Base-by-base conservation (phyloP, 2,113 vertebrate species). In the Gadus chalcogrammus region DNA sequence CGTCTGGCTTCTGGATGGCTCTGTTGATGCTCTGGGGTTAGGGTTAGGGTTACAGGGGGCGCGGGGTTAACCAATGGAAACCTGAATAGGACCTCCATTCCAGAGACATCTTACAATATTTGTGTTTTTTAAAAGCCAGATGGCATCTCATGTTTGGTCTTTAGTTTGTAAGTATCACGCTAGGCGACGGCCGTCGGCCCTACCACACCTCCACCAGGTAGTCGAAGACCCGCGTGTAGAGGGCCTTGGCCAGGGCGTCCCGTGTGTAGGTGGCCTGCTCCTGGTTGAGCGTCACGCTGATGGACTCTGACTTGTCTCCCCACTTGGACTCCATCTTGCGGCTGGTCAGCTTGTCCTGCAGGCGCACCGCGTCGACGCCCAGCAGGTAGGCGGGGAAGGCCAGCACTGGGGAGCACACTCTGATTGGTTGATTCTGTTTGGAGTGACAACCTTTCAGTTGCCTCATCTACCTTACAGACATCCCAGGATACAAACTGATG, bases 251-350 rank as follows among this genome's bases (percentile, higher is more conserved):
- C 68, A 99, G 91, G 3, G 97, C 97, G 0, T 99, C 97, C 0
- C 96, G 89, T 0, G 96, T 99, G 80, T 97, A 98, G 20, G 92
- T 92, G 0, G 97, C 95, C 87, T 99, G 97, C 78, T 99, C 95
- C 81, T 95, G 93, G 5, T 95, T 98, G 75, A 99, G 92, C 17
- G 97, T 99, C 76, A 99, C 97, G 0, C 94, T 88, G 18, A 99
- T 99, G 77, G 95, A 95, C 88, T 98, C 97, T 0, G 91, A 92
- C 81, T 94, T 97, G 11, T 95, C 96, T 0, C 93, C 96, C 96
- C 97, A 98, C 77, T 95, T 98, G 74, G 96, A 98, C 81, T 98
- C 96, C 96, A 98, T 99, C 85, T 96, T 95, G 12, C 97, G 91
- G 82, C 97, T 96, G 79, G 96, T 98, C 72, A 98, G 89, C 82